Evolutionary conservation across 2,113 vertebrate species (phyloP).

Genomic region (Chaetodon auriga): DNA sequence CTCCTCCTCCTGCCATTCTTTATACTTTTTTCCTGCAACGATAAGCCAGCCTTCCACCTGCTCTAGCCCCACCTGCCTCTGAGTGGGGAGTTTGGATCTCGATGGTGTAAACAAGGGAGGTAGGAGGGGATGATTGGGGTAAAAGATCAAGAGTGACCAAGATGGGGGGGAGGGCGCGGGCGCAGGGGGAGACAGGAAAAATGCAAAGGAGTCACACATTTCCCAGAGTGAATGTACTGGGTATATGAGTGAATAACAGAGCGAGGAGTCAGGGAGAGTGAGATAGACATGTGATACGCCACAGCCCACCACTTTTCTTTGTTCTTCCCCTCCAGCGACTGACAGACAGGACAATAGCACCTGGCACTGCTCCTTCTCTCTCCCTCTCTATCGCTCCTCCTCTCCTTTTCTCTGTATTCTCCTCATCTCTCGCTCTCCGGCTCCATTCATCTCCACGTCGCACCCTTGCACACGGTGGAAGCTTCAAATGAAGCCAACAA

Average conservation of each 20-base stretch:
- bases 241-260: constrained; percentile 65
- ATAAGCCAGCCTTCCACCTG: constrained; percentile 53
- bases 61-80: constrained; percentile 51
- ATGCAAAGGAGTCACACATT: constrained; percentile 62
- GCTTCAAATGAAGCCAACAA: constrained; percentile 45
- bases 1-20: constrained; percentile 1
- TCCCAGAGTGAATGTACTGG: constrained; percentile 54
- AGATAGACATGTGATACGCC: constrained; percentile 78
- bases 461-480: constrained; percentile 8
- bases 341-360: constrained; percentile 82
- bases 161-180: not conserved
- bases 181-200: constrained; percentile 17
- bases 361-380: constrained; percentile 68
- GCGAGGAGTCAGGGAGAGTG: constrained; percentile 69
- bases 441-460: constrained; percentile 56
- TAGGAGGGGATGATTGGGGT: not conserved
- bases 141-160: constrained; percentile 43
- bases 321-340: constrained; percentile 75
- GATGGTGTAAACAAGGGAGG: constrained; percentile 18
- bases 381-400: constrained; percentile 47
- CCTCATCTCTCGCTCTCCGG: constrained; percentile 47
- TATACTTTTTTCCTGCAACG: constrained; percentile 33
- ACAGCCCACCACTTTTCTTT: constrained; percentile 77
- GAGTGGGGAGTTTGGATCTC: constrained; percentile 6
- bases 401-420: constrained; percentile 57